A percentile compares a stretch with the other conserved stretches of the same genome.
Conservation (phyloP, 1,140 invertebrate genomes). For the Cardiocondyla obscurior region DNA sequence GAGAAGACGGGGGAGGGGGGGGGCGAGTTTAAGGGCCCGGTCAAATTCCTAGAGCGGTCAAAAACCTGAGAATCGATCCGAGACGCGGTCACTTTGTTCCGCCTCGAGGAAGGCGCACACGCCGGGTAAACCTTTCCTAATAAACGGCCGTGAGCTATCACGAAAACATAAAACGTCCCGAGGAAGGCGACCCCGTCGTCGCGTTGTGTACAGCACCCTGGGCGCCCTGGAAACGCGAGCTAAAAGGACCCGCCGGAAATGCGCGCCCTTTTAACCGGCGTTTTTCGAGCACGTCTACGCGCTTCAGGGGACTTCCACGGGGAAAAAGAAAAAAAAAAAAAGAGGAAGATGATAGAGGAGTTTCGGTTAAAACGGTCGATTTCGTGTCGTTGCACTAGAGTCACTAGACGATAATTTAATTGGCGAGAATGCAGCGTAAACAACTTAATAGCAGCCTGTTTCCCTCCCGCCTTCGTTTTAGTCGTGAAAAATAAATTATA, state of each 20-base stretch:
- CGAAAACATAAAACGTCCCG: slow-evolving; percentile 63
- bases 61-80: slow-evolving; percentile 58
- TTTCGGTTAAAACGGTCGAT: slow-evolving; percentile 2
- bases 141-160: slow-evolving; percentile 68
- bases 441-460: slow-evolving; percentile 69
- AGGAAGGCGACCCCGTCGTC: slow-evolving; percentile 37
- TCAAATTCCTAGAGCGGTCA: slow-evolving; percentile 66
- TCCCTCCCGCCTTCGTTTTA: slow-evolving; percentile 18
- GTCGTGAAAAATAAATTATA: no score
- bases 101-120: slow-evolving; percentile 56
- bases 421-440: slow-evolving; percentile 61
- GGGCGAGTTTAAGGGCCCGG: slow-evolving; percentile 17
- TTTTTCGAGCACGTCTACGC: slow-evolving; percentile 57
- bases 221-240: background rate
- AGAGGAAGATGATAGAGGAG: background rate
- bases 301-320: slow-evolving; percentile 50
- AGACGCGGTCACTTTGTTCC: slow-evolving; percentile 21
- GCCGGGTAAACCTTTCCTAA: slow-evolving; percentile 67
- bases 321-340: no score
- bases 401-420: slow-evolving; percentile 65
- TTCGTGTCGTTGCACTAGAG: slow-evolving; percentile 66
- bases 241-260: slow-evolving; percentile 42
- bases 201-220: background rate
- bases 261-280: slow-evolving; percentile 41
- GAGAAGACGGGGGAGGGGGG: background rate